Base-by-base conservation (phyloP, 1,140 invertebrate species). In the Wasmannia auropunctata region DNA sequence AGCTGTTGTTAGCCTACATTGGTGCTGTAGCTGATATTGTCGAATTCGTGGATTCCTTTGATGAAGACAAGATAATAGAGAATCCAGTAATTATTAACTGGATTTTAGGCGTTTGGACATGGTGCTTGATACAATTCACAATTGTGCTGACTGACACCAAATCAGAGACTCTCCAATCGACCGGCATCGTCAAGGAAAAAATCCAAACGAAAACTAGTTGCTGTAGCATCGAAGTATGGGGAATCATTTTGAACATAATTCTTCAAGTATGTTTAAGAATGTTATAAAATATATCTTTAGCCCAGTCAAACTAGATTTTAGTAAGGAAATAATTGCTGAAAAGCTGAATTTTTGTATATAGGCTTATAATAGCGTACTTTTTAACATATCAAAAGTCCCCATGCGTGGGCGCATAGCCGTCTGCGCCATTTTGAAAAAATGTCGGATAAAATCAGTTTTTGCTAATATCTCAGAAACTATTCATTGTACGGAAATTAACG, bases 21-120 rank as follows among this genome's bases (percentile, higher is more conserved):
- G 97, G 97, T 58, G 98, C 98, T 3, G 98, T 98, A 0, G 98
- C 98, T 0, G 98, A 99, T 93, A 99, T 99, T 80, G 98, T 99
- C 40, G 98, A 99, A 94, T 99, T 99, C 94, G 99, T 99, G 94
- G 98, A 99, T 93, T 98, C 98, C 0, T 99, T 99, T 95, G 98
- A 98, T 94, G 98, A 98, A 90, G 97, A 98, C 67, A 97, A 96
- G 87, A 97, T 98, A 43, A 97, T 97, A 94, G 96, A 0, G 97
- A 98, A 88, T 96, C 96, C 3, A n/a, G 95, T 98, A 5, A 95
- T 98, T 3, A 97, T 98, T 0, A 96, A 97, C 43, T 94, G 98
- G 0, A 98, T 97, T 0, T 94, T 98, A 85, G 97, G 97, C 0
- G 98, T 98, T 80, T 98, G 98, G 98, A 98, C 98, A 1, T 98